These are phyloP conservation scores for Lamellibrachia satsuma DNA, from an alignment of 2,888 invertebrate genomes.

Conservation along the genomic window DNA sequence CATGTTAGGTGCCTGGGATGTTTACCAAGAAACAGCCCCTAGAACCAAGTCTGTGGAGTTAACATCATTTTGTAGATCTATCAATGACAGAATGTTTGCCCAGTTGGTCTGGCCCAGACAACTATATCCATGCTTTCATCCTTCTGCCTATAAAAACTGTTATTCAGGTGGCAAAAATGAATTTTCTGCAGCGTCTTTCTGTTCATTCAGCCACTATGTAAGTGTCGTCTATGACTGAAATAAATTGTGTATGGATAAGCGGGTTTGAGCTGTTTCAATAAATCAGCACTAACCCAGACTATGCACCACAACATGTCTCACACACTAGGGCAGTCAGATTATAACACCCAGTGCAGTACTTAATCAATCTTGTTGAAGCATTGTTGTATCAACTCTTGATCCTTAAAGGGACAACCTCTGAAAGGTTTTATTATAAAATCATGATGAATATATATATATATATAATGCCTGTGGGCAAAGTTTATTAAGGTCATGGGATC, in stretches of 20 bases:
- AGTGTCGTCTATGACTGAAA: background rate
- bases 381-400: too few species aligned
- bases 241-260: background rate
- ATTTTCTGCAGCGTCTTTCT: background rate
- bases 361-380: too few species aligned
- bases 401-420: too few species aligned
- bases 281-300: too few species aligned
- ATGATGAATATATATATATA: too few species aligned
- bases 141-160: background rate
- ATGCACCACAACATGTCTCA: too few species aligned
- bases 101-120: background rate
- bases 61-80: background rate
- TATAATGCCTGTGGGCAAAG: too few species aligned
- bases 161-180: background rate
- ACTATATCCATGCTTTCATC: background rate
- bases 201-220: background rate
- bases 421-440: too few species aligned
- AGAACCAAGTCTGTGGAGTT: background rate
- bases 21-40: background rate
- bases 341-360: too few species aligned
- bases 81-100: slow-evolving; percentile 13
- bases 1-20: background rate
- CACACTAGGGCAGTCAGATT: too few species aligned
- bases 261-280: background rate
- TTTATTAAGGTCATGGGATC: too few species aligned